Evolutionary conservation across 2,797 vertebrate genomes (phyloP), one percentile per base, ranked within the genome.

Genomic region (Chelon labrosus): DNA sequence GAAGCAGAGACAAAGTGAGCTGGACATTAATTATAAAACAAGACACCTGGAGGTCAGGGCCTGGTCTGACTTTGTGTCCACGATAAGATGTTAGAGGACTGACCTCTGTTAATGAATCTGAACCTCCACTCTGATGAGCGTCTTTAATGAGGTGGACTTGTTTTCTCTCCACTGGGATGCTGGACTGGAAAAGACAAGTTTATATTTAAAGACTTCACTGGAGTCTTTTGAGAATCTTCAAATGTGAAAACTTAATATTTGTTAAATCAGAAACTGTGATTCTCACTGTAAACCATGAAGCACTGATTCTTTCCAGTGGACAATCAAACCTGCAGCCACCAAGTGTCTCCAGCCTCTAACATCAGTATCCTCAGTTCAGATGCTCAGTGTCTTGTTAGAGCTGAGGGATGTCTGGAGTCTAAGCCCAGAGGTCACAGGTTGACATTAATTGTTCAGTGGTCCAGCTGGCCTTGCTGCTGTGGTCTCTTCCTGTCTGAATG

Each of bases 91-190:
- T 22, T 56, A 76, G 52, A 63, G 46, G 37, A 60, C 56, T 68
- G 64, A 61, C 35, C 69, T 70, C 56, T 73, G 41, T 56, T 5
- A 73, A 66, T 79, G 10, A 84, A 81, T 70, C 57, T 65, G 73
- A 76, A 55, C 63, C 71, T 71, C 68, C 56, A 58, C 55, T 72
- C 35, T 88, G 80, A 86, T 81, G 82, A 88, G 79, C 65, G 56
- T 42, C 60, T 13, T 25, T 62, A 73, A 52, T 70, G 54, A 75
- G 58, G 46, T 56, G 31, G 46, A 75, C 58, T 53, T 64, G 64
- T 73, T 76, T 68, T 76, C 22, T 38, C 38, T 22, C 4, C 42
- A 53, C 52, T 70, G 44, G 69, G 56, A 56, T 53, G 31, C 57
- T 53, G 22, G 62, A 51, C 14, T 54, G 19, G 63, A 46, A 76